These are phyloP conservation scores for Scarus forsteni DNA, from an alignment of 2,797 vertebrate genomes.

Conservation along the genomic window DNA sequence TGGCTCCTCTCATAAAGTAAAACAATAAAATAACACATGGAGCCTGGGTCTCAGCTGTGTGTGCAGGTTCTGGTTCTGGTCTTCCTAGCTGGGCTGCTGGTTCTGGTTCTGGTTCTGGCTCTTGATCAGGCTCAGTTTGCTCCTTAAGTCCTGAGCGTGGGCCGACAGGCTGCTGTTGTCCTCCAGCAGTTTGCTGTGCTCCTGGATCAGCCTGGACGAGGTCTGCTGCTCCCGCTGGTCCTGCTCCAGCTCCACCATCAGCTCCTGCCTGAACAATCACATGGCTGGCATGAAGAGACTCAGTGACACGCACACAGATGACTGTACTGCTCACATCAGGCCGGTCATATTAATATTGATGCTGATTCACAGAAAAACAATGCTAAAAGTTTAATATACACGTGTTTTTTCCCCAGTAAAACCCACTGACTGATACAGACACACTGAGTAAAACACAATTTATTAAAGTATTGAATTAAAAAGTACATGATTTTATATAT, in stretches of 20 bases:
- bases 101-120: conserved; percentile 89
- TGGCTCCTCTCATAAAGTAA: conserved; percentile 7
- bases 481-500: no score
- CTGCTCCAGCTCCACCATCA: conserved; percentile 95
- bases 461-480: no score
- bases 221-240: conserved; percentile 97
- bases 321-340: background rate
- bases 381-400: no score
- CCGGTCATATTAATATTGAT: no score
- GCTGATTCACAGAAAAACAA: no score
- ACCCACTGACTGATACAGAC: no score
- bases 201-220: conserved; percentile 93
- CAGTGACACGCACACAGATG: no score
- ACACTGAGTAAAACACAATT: no score
- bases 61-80: no score
- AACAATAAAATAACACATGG: background rate
- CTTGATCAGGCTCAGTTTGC: conserved; percentile 93
- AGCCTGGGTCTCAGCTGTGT: no score
- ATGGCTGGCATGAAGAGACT: background rate
- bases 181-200: conserved; percentile 96
- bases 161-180: conserved; percentile 94
- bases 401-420: no score
- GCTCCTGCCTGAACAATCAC: conserved; percentile 85
- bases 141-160: conserved; percentile 92
- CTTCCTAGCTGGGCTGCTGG: background rate